Base-by-base conservation (phyloP, 2,797 vertebrate genomes). In the Poecilia picta region DNA sequence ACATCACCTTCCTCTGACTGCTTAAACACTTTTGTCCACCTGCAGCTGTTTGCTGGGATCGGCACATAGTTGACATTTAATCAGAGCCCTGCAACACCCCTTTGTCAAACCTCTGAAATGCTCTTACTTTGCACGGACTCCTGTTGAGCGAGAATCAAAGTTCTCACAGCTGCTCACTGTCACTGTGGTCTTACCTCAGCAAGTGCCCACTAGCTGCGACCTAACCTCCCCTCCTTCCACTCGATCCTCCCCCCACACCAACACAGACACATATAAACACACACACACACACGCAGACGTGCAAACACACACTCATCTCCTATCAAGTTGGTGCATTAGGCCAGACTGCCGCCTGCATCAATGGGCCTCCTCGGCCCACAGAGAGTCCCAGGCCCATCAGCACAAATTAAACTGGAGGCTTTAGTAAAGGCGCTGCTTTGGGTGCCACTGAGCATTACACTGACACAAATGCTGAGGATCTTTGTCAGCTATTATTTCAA, bases 401-500 rank as follows among this genome's bases (percentile, higher is more conserved):
- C 80, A 81, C 70, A 81, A 94, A 95, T 95, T 95, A 95, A 94
- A 93, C 62, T 86, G 83, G 84, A 94, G 91, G 89, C 88, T 90
- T 76, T 73, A 91, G 89, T 93, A 86, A 92, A 86, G 89, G 90
- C 84, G 91, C 92, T 90, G 92, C 92, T 94, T 94, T 92, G 78
- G 89, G 91, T 95, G 95, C 93, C 95, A 94, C 92, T 90, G 93
- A 93, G 92, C 92, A 95, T 95, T 95, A 95, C 87, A 80, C 90
- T 86, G 87, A 93, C 87, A 86, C 87, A 89, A 93, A 91, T 83
- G 92, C 94, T 95, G 93, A 96, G 88, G 91, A 93, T 91, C 93
- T 94, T 94, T 95, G 94, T 95, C 95, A 95, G 95, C 94, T 94
- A 94, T 94, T 95, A 94, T 95, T 95, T 94, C 92, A 92, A 94